Base-by-base conservation (phyloP, 2,888 invertebrate species). In the Cynaeus angustus region DNA sequence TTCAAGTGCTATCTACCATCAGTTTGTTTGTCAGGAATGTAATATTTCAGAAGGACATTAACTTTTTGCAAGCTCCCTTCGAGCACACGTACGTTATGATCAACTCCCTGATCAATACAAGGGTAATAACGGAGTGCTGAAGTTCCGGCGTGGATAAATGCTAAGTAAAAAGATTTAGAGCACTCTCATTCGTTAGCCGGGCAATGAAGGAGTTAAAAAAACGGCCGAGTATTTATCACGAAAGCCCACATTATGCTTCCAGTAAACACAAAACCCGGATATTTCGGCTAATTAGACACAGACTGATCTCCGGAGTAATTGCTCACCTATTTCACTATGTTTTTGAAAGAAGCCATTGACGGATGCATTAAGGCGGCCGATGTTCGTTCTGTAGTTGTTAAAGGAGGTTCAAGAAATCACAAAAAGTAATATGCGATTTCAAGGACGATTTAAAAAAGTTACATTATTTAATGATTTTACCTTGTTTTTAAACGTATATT, bases 1-100 rank as follows among this genome's bases (percentile, higher is more conserved):
- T 69, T 69, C 66, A 72, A 68, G 67, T 70, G 55, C 62, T 70
- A 70, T 55, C 65, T 59, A 62, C 48, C 70, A 62, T 72, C 69
- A 66, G 53, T 66, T 65, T 65, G 59, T 61, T 64, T 68, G 48
- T 72, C 53, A 70, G 67, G 46, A 68, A 43, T 48, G 48, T 66
- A 55, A 69, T 72, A 72, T 62, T 72, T 72, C 66, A 68, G 10
- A 21, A 28, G 21, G 53, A 21, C 43, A 45, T 61, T 50, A 50
- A 48, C 10, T 61, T 61, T 61, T 61, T 61, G 48, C 16, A 13
- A 12, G n/a, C 41, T 14, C 7, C 21, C 4, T 21, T 21, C 21
- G 21, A 21, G 21, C 21, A 21, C 21, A 21, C 21, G 21, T 21
- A 21, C 21, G 21, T 21, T 21, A 21, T 21, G 21, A 21, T 21